Conservation (phyloP, 1,140 invertebrate species). For the Drosophila kurseongensis region DNA sequence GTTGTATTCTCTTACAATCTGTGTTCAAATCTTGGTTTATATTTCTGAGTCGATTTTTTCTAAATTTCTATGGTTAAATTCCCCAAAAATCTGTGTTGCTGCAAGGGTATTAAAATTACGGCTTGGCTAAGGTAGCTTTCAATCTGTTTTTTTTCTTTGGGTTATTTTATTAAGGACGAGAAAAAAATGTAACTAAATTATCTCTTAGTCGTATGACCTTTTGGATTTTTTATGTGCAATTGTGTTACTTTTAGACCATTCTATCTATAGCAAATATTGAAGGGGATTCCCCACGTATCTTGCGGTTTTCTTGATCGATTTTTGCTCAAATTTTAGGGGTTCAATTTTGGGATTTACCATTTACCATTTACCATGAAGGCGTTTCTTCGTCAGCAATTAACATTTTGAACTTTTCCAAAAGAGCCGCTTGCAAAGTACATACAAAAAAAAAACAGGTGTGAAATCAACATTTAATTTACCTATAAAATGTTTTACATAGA, state of each 20-base stretch:
- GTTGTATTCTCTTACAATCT: too few relatives aligned
- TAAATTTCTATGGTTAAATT: too few relatives aligned
- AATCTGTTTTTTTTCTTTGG: background rate
- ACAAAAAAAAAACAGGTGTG: too few relatives aligned
- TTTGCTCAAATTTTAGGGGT: background rate
- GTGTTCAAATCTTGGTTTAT: too few relatives aligned
- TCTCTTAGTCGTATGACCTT: background rate
- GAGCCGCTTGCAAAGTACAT: background rate
- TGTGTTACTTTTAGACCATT: background rate
- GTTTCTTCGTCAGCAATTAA: slow-evolving; percentile 48
- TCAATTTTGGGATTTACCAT: slow-evolving; percentile 4
- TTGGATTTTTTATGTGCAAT: background rate
- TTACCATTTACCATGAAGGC: slow-evolving; percentile 38
- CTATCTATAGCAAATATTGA: background rate
- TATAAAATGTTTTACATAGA: too few relatives aligned
- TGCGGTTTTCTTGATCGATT: slow-evolving; percentile 15
- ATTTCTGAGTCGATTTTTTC: too few relatives aligned
- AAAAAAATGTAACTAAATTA: background rate
- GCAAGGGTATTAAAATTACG: too few relatives aligned
- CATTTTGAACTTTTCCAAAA: slow-evolving; percentile 64
- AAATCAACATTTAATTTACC: too few relatives aligned
- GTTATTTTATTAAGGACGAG: background rate
- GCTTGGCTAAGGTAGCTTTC: too few relatives aligned
- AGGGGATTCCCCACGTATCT: slow-evolving; percentile 1
- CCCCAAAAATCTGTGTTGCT: too few relatives aligned